A percentile compares a stretch with the other conserved stretches of the same genome.
These are phyloP conservation scores for Stenchaetothrips biformis DNA, from an alignment of 2,888 invertebrate species.

Conservation along the genomic window DNA sequence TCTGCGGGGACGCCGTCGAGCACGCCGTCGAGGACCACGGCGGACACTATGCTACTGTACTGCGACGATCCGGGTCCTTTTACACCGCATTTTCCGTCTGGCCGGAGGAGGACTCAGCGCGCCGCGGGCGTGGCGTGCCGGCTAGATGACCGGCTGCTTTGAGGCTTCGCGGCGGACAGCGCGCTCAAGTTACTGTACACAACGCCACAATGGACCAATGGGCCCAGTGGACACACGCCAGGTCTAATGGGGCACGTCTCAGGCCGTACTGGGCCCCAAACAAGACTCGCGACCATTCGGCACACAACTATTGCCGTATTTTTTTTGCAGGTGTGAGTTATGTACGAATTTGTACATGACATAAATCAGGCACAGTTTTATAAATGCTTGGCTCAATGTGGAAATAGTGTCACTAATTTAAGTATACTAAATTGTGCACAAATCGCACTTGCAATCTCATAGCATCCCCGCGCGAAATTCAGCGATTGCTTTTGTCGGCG, in stretches of 20 bases:
- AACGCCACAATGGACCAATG: not conserved
- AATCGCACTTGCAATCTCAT: too few relatives aligned
- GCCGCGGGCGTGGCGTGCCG: not conserved
- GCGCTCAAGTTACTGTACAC: not conserved
- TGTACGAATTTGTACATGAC: too few relatives aligned
- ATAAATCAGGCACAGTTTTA: too few relatives aligned
- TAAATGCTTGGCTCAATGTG: too few relatives aligned
- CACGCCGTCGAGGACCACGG: not conserved
- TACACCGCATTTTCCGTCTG: constrained; percentile 8
- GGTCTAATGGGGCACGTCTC: not conserved
- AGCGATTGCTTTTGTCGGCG: not conserved
- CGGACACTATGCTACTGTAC: not conserved
- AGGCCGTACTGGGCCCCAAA: not conserved
- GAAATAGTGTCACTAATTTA: too few relatives aligned
- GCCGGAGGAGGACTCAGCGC: constrained; percentile 7
- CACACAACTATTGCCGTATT: too few relatives aligned
- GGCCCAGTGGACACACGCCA: not conserved
- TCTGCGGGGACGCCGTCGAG: not conserved
- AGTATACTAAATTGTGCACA: too few relatives aligned
- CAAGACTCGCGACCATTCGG: too few relatives aligned
- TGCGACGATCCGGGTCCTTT: not conserved
- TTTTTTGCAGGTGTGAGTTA: too few relatives aligned
- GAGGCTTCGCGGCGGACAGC: too few relatives aligned
- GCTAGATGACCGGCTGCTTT: too few relatives aligned
- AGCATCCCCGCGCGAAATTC: too few relatives aligned